Evolutionary conservation across 2,888 invertebrate genomes (phyloP), one percentile per base, ranked within the genome.

Genomic region (Antheraea assamensis): DNA sequence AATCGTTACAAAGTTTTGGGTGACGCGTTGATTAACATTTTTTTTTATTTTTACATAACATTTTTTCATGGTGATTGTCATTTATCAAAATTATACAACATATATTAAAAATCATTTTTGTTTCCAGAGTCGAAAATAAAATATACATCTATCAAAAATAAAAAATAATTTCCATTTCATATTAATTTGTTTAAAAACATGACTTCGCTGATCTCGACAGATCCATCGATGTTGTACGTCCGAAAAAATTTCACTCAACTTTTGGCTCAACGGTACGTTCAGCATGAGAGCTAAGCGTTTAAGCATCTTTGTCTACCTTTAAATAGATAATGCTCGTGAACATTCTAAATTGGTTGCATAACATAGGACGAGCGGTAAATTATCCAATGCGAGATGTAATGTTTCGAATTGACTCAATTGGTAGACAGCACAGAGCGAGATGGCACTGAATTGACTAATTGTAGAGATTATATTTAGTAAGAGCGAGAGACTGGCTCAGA

Each of bases 401-500:
- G 68, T 21, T 35, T 24, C 47, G 70, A 87, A 88, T 89, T 85
- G 87, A 78, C 83, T 85, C 87, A 91, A 90, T 90, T 90, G 87
- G 80, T 78, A 30, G 61, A 64, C 27, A 64, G 61, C 61, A 15
- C 61, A 30, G 3, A 80, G 73, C 79, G 76, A 82, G 82, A 83
- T 83, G 78, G 78, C 74, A 66, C 76, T 85, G 85, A 82, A 88
- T 88, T 88, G 88, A 82, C 84, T 89, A 90, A 91, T 90, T 90
- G 87, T 80, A 82, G 75, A 78, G 83, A 85, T 88, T 90, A 91
- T 90, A 88, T 92, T 88, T 89, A 88, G 87, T 85, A 83, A 79
- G 82, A 83, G 82, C 82, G 85, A 83, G 76, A 74, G 78, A 64
- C 27, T 30, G 27, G 30, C 30, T 27, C 17, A 5, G 27, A 4